Evolutionary conservation across 2,797 vertebrate species (phyloP).

Genomic region (Tarsius wallacei): DNA sequence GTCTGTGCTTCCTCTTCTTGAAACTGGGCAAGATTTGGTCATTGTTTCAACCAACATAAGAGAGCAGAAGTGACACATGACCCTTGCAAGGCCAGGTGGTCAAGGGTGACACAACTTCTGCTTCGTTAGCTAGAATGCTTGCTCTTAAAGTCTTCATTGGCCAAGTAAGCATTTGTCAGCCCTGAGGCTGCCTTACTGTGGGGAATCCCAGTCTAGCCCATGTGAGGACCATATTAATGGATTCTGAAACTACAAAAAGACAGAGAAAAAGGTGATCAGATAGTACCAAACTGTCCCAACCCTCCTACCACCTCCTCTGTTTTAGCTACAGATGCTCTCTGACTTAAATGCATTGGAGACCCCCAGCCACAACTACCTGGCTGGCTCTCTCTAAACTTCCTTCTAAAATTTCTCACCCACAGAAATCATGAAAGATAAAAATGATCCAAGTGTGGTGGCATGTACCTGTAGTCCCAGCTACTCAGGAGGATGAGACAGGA

Average conservation of each 20-base stretch:
- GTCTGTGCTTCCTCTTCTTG: neutral
- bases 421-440: neutral
- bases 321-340: too few species aligned
- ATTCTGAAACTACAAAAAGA: neutral
- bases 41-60: neutral
- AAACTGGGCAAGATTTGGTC: neutral
- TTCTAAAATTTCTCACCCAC: neutral
- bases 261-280: neutral
- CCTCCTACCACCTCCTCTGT: neutral
- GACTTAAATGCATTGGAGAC: neutral
- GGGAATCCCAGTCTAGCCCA: neutral
- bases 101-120: neutral
- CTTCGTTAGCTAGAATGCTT: neutral
- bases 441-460: too few species aligned
- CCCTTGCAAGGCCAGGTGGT: neutral
- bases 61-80: neutral
- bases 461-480: too few species aligned
- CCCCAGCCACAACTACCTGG: accelerated
- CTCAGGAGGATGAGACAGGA: too few species aligned
- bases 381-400: neutral
- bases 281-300: neutral
- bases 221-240: neutral
- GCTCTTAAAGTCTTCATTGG: neutral
- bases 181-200: neutral
- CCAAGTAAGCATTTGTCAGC: neutral